Conservation (phyloP, 92 coral and sea anemone species). For the Palythoa grandiflora region DNA sequence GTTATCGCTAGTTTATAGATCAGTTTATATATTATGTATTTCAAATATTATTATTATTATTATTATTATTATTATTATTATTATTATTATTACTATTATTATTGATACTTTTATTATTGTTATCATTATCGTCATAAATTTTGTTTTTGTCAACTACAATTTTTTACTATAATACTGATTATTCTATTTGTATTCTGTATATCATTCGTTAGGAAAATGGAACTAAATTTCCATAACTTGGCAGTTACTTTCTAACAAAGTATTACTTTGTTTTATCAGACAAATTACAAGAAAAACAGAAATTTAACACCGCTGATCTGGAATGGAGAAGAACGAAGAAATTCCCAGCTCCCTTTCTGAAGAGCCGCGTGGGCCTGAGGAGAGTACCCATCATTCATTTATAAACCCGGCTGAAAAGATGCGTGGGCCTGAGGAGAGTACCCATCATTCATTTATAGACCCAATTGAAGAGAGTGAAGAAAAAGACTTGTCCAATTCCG, state of each 20-base stretch:
- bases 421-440: background rate
- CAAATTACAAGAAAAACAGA: background rate
- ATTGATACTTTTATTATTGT: background rate
- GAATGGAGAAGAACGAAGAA: constrained; percentile 3
- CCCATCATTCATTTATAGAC: background rate
- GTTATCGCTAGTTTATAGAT: no score
- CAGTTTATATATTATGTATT: no score
- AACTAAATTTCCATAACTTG: no score
- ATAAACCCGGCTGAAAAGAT: background rate
- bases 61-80: no score
- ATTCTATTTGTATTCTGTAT: background rate
- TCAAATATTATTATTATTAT: no score
- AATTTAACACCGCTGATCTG: background rate
- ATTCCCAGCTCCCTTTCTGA: background rate
- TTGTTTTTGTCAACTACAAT: no score
- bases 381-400: background rate
- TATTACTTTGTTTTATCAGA: background rate
- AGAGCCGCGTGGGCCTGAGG: background rate
- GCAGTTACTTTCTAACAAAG: no score
- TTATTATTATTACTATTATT: no score
- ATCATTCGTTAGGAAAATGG: no score
- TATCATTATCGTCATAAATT: no score
- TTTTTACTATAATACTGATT: no score
- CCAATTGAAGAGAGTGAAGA: constrained; percentile 16
- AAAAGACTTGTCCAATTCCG: background rate